Percentiles rank a stretch among this genome's conserved stretches.
These are phyloP conservation scores for Semotilus atromaculatus DNA, from an alignment of 2,797 vertebrate species.

Conservation along the genomic window DNA sequence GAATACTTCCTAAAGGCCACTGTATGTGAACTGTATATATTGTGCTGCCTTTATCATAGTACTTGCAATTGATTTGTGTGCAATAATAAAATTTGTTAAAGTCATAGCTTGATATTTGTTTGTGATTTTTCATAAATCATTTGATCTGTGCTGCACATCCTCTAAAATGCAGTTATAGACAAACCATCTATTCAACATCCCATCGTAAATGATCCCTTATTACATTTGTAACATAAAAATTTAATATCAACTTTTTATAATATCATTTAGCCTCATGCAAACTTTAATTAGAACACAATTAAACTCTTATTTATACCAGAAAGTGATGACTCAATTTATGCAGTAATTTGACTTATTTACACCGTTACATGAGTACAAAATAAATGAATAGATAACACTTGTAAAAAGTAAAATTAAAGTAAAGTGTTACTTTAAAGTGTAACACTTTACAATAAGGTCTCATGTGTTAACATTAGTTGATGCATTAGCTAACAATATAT, in stretches of 20 bases:
- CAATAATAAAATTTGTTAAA: conserved; percentile 79
- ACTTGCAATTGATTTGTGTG: conserved; percentile 78
- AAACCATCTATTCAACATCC: too few species aligned
- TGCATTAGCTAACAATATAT: too few species aligned
- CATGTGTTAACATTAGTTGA: too few species aligned
- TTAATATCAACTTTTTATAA: background rate
- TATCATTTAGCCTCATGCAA: background rate
- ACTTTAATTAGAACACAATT: background rate
- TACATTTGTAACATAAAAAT: background rate
- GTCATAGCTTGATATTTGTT: conserved; percentile 59
- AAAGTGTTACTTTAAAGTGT: too few species aligned
- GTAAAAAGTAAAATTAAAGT: too few species aligned
- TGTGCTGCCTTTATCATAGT: conserved; percentile 79
- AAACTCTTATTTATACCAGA: background rate
- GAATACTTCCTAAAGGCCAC: conserved; percentile 23
- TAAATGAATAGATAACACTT: too few species aligned
- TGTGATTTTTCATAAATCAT: conserved; percentile 13
- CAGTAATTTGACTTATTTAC: too few species aligned
- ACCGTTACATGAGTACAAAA: too few species aligned
- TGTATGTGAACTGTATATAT: conserved; percentile 72
- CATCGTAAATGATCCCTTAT: background rate
- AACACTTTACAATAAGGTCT: too few species aligned
- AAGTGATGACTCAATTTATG: too few species aligned
- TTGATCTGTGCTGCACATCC: background rate
- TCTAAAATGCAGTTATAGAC: background rate